Percentiles rank a stretch among this genome's conserved stretches.
These are phyloP conservation scores for Liparis tanakae DNA, from an alignment of 2,797 vertebrate species.

Conservation along the genomic window DNA sequence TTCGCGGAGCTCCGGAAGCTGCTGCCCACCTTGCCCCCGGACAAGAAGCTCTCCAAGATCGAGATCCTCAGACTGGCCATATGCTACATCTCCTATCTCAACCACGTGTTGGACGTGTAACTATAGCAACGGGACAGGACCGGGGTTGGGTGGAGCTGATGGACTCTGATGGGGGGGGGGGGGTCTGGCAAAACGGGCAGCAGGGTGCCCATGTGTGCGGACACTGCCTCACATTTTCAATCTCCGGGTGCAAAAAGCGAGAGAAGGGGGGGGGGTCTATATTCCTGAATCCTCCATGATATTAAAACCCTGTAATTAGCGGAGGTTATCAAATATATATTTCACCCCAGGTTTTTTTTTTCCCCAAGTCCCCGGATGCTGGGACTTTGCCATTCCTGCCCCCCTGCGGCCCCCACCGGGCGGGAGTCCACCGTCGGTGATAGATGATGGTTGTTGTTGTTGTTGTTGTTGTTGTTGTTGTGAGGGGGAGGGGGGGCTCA, in stretches of 20 bases:
- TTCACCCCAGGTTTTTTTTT: too few species aligned
- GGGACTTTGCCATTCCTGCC: conserved; percentile 35
- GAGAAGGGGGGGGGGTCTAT: not conserved
- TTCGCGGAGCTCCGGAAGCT: conserved; percentile 90
- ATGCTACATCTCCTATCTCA: conserved; percentile 94
- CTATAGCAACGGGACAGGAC: not conserved
- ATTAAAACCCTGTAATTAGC: not conserved
- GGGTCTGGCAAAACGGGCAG: conserved; percentile 51
- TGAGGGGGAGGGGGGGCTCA: not conserved
- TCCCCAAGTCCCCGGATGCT: not conserved
- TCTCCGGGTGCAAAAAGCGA: not conserved
- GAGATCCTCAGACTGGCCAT: conserved; percentile 93
- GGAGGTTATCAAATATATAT: not conserved
- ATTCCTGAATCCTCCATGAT: not conserved
- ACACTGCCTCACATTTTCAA: not conserved
- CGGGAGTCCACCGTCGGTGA: conserved; percentile 14
- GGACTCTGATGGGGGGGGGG: not conserved
- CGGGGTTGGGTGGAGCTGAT: not conserved
- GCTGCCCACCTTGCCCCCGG: conserved; percentile 89
- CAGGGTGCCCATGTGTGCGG: not conserved
- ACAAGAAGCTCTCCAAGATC: conserved; percentile 94
- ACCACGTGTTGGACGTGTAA: conserved; percentile 90
- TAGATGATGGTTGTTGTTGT: not conserved
- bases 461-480: too few species aligned
- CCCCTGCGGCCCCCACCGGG: not conserved